phyloP scores from a whole-genome alignment of 2,888 invertebrate species.

The Agonopterix subpropinquella region DNA sequence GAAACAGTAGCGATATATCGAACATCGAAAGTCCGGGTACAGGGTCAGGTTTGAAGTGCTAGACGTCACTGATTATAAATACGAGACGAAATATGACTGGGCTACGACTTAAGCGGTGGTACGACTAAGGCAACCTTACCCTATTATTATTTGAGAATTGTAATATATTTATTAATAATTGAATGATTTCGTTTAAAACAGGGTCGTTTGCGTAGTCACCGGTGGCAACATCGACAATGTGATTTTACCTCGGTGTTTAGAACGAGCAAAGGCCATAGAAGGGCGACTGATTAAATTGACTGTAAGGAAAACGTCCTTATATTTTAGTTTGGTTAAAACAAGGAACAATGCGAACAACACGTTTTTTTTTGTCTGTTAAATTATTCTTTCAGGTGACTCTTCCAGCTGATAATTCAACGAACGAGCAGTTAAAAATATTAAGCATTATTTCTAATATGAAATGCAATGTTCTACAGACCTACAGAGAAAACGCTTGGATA shows the following conservation, averaged over 20 bases:
- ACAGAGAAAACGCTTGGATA: conserved; percentile 86
- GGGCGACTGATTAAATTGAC: conserved; percentile 79
- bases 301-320: conserved; percentile 34
- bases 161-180: not conserved
- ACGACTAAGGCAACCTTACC: no score
- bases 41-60: no score
- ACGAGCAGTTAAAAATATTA: conserved; percentile 81
- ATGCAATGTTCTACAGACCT: conserved; percentile 90
- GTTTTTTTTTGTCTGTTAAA: no score
- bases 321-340: not conserved
- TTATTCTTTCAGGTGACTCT: conserved; percentile 39
- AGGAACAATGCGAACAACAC: not conserved
- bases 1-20: no score
- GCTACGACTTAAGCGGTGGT: no score
- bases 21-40: no score
- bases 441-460: conserved; percentile 81
- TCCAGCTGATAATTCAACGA: conserved; percentile 18
- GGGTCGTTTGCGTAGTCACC: conserved; percentile 43
- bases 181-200: conserved; percentile 15
- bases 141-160: no score
- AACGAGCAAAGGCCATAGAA: conserved; percentile 64
- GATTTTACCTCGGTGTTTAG: conserved; percentile 23
- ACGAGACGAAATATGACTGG: no score
- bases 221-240: conserved; percentile 35
- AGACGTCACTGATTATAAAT: no score